phyloP scores from a whole-genome alignment of 2,797 vertebrate species.

The Rhinoraja longicauda region DNA sequence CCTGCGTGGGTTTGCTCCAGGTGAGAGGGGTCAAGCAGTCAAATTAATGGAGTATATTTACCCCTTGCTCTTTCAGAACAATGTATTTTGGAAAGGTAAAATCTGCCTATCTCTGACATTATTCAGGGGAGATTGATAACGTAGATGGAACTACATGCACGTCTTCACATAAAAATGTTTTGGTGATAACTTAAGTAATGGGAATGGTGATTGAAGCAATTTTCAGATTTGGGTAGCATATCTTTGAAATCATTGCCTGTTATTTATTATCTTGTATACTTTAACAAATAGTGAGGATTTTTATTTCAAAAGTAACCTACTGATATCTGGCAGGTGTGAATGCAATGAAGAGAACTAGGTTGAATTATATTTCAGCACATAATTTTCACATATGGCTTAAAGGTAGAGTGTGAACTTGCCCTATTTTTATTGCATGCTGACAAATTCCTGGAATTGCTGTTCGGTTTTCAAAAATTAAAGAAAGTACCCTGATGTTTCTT shows the following conservation, averaged over 20 bases:
- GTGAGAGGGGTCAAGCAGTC: no score
- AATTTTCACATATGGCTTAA: not conserved
- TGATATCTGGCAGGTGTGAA: not conserved
- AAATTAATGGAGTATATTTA: not conserved
- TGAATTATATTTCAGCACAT: not conserved
- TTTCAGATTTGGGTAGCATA: not conserved
- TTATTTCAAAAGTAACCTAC: not conserved
- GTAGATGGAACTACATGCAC: not conserved
- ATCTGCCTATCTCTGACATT: not conserved
- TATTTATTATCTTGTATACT: not conserved
- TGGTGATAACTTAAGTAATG: not conserved
- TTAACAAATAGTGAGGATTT: not conserved
- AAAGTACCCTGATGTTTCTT: not conserved
- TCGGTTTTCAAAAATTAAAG: not conserved
- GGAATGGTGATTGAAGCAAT: not conserved
- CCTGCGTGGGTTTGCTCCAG: no score
- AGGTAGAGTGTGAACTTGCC: no score
- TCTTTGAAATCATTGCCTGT: not conserved
- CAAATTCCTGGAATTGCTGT: not conserved
- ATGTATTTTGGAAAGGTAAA: not conserved
- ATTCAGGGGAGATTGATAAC: not conserved
- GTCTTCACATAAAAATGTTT: not conserved
- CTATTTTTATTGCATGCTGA: not conserved
- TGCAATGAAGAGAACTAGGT: not conserved
- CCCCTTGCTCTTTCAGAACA: not conserved